Evolutionary conservation across 2,113 vertebrate species (phyloP).

Genomic region (Myrmophylax atrothorax): DNA sequence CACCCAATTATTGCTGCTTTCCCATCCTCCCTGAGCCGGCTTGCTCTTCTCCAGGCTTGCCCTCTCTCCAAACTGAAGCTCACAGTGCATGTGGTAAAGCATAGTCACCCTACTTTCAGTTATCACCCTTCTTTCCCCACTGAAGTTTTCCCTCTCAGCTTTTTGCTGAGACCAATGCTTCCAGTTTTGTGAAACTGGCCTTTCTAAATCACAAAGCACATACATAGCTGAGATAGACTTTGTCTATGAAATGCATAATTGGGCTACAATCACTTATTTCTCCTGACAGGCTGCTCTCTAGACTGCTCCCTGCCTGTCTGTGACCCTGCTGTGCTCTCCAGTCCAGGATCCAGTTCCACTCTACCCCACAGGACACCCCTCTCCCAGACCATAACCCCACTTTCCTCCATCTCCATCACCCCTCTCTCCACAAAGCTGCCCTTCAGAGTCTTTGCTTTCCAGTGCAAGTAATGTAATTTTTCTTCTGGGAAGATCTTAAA

Average conservation of each 20-base stretch:
- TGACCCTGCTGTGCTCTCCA: neutral
- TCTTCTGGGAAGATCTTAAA: neutral
- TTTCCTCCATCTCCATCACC: neutral
- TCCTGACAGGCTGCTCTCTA: neutral
- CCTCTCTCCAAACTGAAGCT: neutral
- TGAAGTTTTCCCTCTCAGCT: neutral
- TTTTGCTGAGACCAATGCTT: neutral
- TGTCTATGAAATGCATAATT: neutral
- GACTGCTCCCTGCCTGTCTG: neutral
- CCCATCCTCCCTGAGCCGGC: neutral
- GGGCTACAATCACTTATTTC: neutral
- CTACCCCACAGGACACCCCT: neutral
- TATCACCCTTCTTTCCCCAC: neutral
- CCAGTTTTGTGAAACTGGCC: neutral
- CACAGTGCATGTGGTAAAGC: neutral
- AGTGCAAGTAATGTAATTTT: neutral
- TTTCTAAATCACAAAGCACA: neutral
- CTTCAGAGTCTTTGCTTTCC: neutral
- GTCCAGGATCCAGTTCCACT: neutral
- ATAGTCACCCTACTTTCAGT: neutral
- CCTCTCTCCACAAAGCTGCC: neutral
- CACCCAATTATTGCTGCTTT: neutral
- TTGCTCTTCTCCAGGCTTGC: neutral
- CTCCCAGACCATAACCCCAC: neutral
- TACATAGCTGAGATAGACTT: neutral